Evolutionary conservation across 2,888 invertebrate species (phyloP), one percentile per base, ranked within the genome.

Genomic region (Limnephilus lunatus): DNA sequence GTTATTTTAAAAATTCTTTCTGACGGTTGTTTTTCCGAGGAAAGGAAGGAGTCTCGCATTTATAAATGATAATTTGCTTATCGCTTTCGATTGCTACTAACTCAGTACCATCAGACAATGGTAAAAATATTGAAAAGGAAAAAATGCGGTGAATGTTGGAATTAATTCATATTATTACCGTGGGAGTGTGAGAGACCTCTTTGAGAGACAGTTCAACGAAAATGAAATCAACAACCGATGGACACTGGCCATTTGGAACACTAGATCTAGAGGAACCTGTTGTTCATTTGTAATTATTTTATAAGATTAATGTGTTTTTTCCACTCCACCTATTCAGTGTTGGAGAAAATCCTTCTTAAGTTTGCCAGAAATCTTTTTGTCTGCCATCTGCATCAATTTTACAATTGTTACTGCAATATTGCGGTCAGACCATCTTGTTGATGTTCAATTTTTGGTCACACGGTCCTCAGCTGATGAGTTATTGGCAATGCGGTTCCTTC

Each of bases 141-240:
- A 53, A 87, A 87, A 32, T 30, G 30, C 87, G 31, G 32, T 32
- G 68, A 53, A 87, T n/a, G 31, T 35, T 15, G 32, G 87, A 87
- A 68, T 87, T 32, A 87, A 53, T 87, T 87, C 68, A 19, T 87
- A 87, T 53, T 87, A 87, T 87, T 48, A 31, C 32, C 87, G 87
- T 87, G 87, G 68, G 87, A 87, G 7, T 68, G 31, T 30, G 53
- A 53, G 30, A 48, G 2, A 31, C 53, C 53, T 87, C 53, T 87
- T 35, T 85, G 9, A 32, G n/a, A 9, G 4, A 86, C 30, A 44
- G 30, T 25, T 30, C 25, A 86, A 44, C 5, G 44, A 48, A 68
- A 44, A 86, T 30, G 39, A 44, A 86, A 86, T 44, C 30, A n/a
- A 48, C 44, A n/a, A 44, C 44, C 44, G 86, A 86, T 86, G 86